Base-by-base conservation (phyloP, 92 coral and sea anemone species). In the Parazoanthus darwini region DNA sequence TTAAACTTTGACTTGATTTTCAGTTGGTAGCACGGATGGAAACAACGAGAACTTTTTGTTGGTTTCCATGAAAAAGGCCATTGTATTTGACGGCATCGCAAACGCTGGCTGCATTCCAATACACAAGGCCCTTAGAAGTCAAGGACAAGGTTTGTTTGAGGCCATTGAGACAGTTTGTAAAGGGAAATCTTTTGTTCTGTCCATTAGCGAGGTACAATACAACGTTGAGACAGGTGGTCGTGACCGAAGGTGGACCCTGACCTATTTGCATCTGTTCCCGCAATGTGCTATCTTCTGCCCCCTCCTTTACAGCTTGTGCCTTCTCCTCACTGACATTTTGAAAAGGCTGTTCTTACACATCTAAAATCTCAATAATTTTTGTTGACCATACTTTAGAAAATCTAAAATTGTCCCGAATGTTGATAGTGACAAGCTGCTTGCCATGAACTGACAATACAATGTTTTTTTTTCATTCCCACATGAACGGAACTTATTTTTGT, bases 61-160 rank as follows among this genome's bases (percentile, higher is more conserved):
- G 43, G 7, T 22, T 75, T 5, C 15, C 8, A 1, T 23, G 25
- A 77, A 6, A 43, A 77, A 15, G 13, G 50, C 22, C 37, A 13
- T 8, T 7, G 25, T 46, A 74, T 11, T 35, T 44, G 50, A 44
- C 50, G 51, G 11, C 51, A 48, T 44, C 50, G 50, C 86, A 58
- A 58, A 58, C 66, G 4, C 85, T 81, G 85, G 85, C 85, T 36
- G 74, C 86, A 83, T 67, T 83, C 86, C 86, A 83, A 83, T 33
- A 83, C 78, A 70, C 78, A 67, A 67, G 8, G 48, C 39, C 77
- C 33, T 79, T 18, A 70, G 23, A 67, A 83, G 86, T 67, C 78
- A 83, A 83, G 86, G 23, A 22, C 77, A 83, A 67, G 59, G 38
- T 44, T 63, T 23, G 23, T 82, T 82, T 29, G 59, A 43, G 68